These are phyloP conservation scores for Polyploca ridens DNA, from an alignment of 2,888 invertebrate genomes.

Conservation along the genomic window DNA sequence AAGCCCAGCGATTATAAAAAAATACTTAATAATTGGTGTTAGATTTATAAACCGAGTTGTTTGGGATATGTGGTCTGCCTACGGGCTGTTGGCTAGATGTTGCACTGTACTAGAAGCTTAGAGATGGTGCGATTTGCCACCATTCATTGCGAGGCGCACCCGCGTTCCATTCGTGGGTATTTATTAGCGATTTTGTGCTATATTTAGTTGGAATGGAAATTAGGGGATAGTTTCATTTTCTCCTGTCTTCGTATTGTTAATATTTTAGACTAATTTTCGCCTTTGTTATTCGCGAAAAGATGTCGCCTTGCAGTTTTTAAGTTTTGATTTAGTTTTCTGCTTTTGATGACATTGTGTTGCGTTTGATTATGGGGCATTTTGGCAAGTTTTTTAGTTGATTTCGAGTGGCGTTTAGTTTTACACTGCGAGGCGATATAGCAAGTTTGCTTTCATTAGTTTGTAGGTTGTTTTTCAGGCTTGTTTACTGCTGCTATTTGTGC, in stretches of 20 bases:
- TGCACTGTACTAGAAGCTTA: conserved; percentile 51
- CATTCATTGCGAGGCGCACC: background rate
- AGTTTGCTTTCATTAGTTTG: conserved; percentile 63
- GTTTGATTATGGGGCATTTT: conserved; percentile 26
- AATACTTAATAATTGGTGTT: conserved; percentile 67
- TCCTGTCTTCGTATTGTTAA: conserved; percentile 44
- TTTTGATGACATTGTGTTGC: conserved; percentile 24
- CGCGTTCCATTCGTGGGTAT: background rate
- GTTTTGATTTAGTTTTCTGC: conserved; percentile 48
- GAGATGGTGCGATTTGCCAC: background rate
- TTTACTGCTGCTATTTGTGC: conserved; percentile 53
- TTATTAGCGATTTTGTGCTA: background rate
- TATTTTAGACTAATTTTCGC: conserved; percentile 45
- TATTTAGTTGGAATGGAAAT: conserved; percentile 41
- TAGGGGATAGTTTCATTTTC: conserved; percentile 57
- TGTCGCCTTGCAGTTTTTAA: conserved; percentile 57
- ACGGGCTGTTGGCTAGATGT: conserved; percentile 55
- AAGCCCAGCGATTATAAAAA: conserved; percentile 49
- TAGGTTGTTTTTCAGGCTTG: conserved; percentile 69
- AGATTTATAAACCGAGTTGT: conserved; percentile 72
- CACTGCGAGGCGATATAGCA: conserved; percentile 56
- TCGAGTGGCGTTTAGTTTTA: conserved; percentile 58
- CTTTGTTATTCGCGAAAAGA: conserved; percentile 37
- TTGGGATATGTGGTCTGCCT: conserved; percentile 80
- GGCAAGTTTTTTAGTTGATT: conserved; percentile 65